Base-by-base conservation (phyloP, 2,888 invertebrate species). In the Lithophane semibrunnea region DNA sequence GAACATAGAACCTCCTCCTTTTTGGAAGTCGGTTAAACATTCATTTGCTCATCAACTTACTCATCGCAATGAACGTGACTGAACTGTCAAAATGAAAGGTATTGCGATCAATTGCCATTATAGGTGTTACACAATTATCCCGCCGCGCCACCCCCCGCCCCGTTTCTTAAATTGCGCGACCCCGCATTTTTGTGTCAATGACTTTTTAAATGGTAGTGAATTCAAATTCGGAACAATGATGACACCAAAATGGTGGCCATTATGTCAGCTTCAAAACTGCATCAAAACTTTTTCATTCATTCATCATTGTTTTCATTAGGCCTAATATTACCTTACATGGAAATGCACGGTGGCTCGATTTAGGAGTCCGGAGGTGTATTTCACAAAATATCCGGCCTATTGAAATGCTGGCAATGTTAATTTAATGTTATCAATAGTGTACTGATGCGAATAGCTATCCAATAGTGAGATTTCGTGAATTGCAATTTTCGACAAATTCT, bases 341-440 rank as follows among this genome's bases (percentile, higher is more conserved):
- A 24, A n/a, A 56, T n/a, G 12, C 5, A 13, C n/a, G n/a, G 56
- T 24, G 21, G 12, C 21, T 63, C 37, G 63, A 37, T 56, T 21
- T 37, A 12, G 7, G 21, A 21, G 21, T 37, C 18, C 12, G 37
- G 12, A 21, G n/a, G 8, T 52, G 21, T 56, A 56, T 56, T 56
- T 61, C 42, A 74, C 63, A 61, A 66, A 77, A 81, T 77, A 58
- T 21, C 44, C 52, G 4, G 12, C 70, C 72, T 73, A 70, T 77
- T 73, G 64, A 79, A 78, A 64, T 47, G 9, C 29, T 49, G 52
- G 8, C 54, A 61, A 60, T 44, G n/a, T 58, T 47, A 24, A 37
- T 68, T 73, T 21, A 67, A 64, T 54, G 24, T 54, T 76, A 66
- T 65, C 58, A 70, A 44, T 47, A 3, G 4, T 37, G 24, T 9